Evolutionary conservation across 2,113 vertebrate genomes (phyloP), one percentile per base, ranked within the genome.

Genomic region (Ptychochromis oligacanthus): DNA sequence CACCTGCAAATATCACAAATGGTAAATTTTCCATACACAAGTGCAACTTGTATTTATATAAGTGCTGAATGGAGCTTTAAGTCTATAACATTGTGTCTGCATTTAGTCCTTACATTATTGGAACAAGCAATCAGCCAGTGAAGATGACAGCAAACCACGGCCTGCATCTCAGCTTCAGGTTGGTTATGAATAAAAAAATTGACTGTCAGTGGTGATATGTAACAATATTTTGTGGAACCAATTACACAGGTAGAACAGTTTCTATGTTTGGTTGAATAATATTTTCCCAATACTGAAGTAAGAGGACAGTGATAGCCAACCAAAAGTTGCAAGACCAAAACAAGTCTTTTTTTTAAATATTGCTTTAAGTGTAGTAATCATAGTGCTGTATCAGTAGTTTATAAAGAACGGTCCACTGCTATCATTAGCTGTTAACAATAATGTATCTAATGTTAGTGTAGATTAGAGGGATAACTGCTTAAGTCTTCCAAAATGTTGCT

Each of bases 1-100:
- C 64, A 99, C 98, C 79, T 99, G 98, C 97, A 99, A 99, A 95
- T 99, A 99, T 89, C 98, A 99, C 93, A 99, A 99, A 97, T 99
- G 98, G 98, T 99, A 92, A 97, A 88, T n/a, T 40, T 38, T 15
- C 2, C 18, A 18, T 1, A 20, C 12, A 2, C 49, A 49, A 61
- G 10, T 72, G 11, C 65, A 60, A 74, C 26, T 15, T 26, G 14
- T 38, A 52, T 24, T 70, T 75, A 7, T 57, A 4, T 43, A n/a
- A 75, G 3, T 7, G 2, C 40, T 43, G 3, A 52, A 2, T 17
- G 6, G 75, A 28, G 34, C 17, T 28, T 59, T 14, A 67, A 55
- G 55, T 62, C 15, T 74, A 11, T 74, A 6, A 61, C 46, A 7
- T 28, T 58, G 6, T 76, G 57, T 84, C 52, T 74, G 62, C 64